Evolutionary conservation across 2,797 vertebrate genomes (phyloP).

Genomic region (Semaprochilodus insignis): DNA sequence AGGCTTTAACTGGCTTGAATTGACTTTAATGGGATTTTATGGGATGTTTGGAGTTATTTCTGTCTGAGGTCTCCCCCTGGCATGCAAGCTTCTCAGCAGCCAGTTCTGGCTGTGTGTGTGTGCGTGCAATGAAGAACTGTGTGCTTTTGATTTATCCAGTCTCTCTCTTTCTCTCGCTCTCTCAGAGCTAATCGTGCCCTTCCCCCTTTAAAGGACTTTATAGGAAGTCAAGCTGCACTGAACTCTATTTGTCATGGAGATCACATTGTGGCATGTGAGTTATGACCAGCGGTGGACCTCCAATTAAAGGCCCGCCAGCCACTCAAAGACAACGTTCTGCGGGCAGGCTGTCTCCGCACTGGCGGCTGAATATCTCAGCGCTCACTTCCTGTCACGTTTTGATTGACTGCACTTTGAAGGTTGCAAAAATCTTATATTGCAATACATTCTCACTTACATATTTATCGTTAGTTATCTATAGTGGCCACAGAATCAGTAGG

Average conservation of each 20-base stretch:
- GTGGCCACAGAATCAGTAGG: no score
- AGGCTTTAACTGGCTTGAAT: constrained; percentile 73
- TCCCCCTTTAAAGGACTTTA: constrained; percentile 68
- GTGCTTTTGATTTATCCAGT: constrained; percentile 56
- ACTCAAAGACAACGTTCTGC: constrained; percentile 61
- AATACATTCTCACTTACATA: constrained; percentile 50
- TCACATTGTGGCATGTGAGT: constrained; percentile 71
- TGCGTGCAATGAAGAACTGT: constrained; percentile 11
- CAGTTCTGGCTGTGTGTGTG: constrained; percentile 64
- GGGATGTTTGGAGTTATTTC: constrained; percentile 75
- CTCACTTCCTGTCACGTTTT: constrained; percentile 71
- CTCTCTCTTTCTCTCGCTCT: constrained; percentile 46
- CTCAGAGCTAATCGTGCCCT: constrained; percentile 58
- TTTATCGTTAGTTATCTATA: no score
- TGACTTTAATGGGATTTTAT: constrained; percentile 75
- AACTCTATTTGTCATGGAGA: constrained; percentile 71
- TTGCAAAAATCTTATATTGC: neutral
- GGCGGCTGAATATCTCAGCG: constrained; percentile 68
- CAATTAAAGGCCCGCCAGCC: constrained; percentile 71
- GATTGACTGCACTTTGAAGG: constrained; percentile 63
- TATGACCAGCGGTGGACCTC: constrained; percentile 63
- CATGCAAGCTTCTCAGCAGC: constrained; percentile 61
- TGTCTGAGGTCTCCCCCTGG: constrained; percentile 73
- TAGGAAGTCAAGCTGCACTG: constrained; percentile 60
- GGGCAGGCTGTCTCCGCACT: constrained; percentile 65